Conservation (phyloP, 2,888 invertebrate genomes). For the Cerastoderma edule region DNA sequence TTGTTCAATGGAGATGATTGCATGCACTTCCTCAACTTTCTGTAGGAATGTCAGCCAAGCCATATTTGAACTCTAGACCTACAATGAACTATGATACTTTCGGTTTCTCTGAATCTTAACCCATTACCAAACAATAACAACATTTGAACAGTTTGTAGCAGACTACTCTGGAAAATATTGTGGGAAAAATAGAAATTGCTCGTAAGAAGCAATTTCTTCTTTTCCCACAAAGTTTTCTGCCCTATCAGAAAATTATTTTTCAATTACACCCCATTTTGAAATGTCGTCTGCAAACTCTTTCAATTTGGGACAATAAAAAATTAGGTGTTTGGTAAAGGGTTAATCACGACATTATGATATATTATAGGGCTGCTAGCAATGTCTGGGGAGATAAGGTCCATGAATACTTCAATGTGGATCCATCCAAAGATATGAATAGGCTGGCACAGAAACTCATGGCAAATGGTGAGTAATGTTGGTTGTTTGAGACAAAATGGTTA, state of each 20-base stretch:
- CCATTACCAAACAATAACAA: too few species aligned
- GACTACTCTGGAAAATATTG: too few species aligned
- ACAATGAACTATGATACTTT: too few species aligned
- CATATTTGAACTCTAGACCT: too few species aligned
- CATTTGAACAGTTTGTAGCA: too few species aligned
- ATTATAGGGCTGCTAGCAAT: conserved; percentile 88
- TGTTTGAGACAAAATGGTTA: not conserved
- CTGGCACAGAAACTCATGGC: conserved; percentile 86
- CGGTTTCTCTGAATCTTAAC: too few species aligned
- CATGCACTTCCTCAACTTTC: too few species aligned
- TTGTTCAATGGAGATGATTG: too few species aligned
- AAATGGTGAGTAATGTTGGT: conserved; percentile 35
- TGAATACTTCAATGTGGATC: conserved; percentile 94
- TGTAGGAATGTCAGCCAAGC: too few species aligned
- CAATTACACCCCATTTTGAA: not conserved
- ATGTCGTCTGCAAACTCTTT: not conserved
- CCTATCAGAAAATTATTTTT: not conserved
- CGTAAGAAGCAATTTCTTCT: not conserved
- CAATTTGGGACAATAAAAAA: not conserved
- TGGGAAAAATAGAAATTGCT: not conserved
- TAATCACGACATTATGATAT: not conserved
- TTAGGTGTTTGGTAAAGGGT: not conserved
- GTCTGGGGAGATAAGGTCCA: conserved; percentile 89
- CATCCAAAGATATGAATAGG: conserved; percentile 92
- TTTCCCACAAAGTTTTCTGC: not conserved